These are phyloP conservation scores for Pteropus alecto DNA, from an alignment of 2,113 vertebrate genomes.

Conservation along the genomic window DNA sequence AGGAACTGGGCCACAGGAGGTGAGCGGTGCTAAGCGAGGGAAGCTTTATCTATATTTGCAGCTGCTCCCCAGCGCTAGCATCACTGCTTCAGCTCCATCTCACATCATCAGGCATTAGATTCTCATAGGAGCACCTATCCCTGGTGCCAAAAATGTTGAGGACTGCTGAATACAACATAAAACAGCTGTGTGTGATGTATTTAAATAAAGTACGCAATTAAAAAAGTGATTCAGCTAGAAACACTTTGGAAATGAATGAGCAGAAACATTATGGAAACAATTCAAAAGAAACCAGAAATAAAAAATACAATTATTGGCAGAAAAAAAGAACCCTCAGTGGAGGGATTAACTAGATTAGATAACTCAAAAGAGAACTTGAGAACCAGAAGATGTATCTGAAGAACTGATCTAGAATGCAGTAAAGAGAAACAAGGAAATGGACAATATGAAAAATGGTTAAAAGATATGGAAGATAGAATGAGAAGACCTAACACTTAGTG, in stretches of 20 bases:
- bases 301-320: not conserved
- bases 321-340: not conserved
- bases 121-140: too few relatives aligned
- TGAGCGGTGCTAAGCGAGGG: too few relatives aligned
- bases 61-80: too few relatives aligned
- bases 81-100: too few relatives aligned
- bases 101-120: too few relatives aligned
- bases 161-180: not conserved
- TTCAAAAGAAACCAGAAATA: not conserved
- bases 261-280: slow-evolving; percentile 7
- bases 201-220: not conserved
- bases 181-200: not conserved
- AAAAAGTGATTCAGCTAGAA: not conserved
- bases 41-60: too few relatives aligned
- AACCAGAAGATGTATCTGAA: not conserved
- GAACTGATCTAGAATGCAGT: not conserved
- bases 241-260: not conserved
- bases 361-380: not conserved
- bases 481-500: not conserved
- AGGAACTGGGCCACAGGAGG: too few relatives aligned
- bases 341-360: not conserved
- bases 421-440: not conserved
- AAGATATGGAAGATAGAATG: not conserved
- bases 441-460: not conserved
- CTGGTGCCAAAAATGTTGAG: too few relatives aligned